A percentile compares a stretch with the other conserved stretches of the same genome.
Conservation (phyloP, 2,113 vertebrate species). For the Oryzias celebensis region DNA sequence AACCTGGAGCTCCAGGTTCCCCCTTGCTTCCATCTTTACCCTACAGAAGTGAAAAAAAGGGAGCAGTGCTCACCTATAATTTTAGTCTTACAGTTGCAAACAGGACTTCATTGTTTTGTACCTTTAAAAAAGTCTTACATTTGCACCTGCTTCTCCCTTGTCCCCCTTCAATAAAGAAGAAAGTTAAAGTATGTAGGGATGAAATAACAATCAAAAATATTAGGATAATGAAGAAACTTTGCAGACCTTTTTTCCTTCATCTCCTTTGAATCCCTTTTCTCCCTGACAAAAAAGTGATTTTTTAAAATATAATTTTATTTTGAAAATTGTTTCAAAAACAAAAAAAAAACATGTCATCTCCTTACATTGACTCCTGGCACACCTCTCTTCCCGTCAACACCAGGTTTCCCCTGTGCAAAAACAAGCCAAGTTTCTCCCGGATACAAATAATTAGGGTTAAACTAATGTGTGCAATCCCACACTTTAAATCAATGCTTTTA, state of each 20-base stretch:
- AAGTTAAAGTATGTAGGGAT: background rate
- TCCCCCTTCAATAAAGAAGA: slow-evolving; percentile 67
- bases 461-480: background rate
- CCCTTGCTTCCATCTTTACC: slow-evolving; percentile 77
- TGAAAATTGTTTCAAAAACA: background rate
- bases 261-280: slow-evolving; percentile 68
- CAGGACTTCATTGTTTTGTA: background rate
- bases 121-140: slow-evolving; percentile 58
- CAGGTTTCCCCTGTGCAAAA: slow-evolving; percentile 72
- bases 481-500: too few species aligned
- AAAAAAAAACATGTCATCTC: background rate
- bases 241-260: slow-evolving; percentile 70
- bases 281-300: slow-evolving; percentile 56
- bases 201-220: background rate
- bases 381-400: slow-evolving; percentile 79
- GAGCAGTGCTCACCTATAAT: background rate
- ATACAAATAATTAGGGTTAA: background rate
- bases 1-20: slow-evolving; percentile 74
- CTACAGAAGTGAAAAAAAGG: slow-evolving; percentile 32
- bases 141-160: slow-evolving; percentile 66
- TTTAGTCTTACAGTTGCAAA: background rate
- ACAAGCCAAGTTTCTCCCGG: background rate
- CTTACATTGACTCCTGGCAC: slow-evolving; percentile 75
- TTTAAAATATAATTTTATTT: background rate
- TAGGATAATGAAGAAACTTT: background rate